Evolutionary conservation across 2,888 invertebrate species (phyloP).

Genomic region (Watsonalla cultraria): DNA sequence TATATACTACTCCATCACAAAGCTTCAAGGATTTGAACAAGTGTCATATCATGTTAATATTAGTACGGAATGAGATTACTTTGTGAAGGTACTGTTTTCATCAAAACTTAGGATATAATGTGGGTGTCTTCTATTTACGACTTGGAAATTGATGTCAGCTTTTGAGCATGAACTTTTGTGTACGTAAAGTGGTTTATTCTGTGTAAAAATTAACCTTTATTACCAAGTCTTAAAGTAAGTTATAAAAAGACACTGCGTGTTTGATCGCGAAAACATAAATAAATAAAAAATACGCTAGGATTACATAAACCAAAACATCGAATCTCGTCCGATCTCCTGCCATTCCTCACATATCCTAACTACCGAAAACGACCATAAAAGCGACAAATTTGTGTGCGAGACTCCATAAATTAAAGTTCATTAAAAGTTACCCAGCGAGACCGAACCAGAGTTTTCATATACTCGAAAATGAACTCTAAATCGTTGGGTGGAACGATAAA

Average conservation of each 20-base stretch:
- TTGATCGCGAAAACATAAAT: constrained; percentile 28
- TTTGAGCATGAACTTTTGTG: neutral
- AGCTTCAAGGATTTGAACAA: neutral
- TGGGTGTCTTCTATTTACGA: no score
- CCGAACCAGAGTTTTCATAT: constrained; percentile 37
- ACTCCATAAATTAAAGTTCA: constrained; percentile 65
- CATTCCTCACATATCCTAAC: constrained; percentile 45
- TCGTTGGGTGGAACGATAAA: constrained; percentile 30
- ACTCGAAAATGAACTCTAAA: constrained; percentile 49
- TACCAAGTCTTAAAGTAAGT: constrained; percentile 22
- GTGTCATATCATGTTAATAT: neutral
- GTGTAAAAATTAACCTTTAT: constrained; percentile 24
- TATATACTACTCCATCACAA: neutral
- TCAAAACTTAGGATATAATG: no score
- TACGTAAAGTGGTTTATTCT: constrained; percentile 10
- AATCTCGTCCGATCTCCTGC: constrained; percentile 32
- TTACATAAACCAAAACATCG: constrained; percentile 58
- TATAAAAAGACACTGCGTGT: constrained; percentile 27
- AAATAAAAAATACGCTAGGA: constrained; percentile 47
- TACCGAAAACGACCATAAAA: constrained; percentile 52
- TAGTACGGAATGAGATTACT: no score
- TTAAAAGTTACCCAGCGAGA: constrained; percentile 53
- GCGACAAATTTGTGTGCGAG: constrained; percentile 59
- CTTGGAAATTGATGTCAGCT: no score
- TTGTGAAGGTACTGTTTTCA: no score